Evolutionary conservation across 2,797 vertebrate genomes (phyloP).

Genomic region (Neopelma chrysocephalum): DNA sequence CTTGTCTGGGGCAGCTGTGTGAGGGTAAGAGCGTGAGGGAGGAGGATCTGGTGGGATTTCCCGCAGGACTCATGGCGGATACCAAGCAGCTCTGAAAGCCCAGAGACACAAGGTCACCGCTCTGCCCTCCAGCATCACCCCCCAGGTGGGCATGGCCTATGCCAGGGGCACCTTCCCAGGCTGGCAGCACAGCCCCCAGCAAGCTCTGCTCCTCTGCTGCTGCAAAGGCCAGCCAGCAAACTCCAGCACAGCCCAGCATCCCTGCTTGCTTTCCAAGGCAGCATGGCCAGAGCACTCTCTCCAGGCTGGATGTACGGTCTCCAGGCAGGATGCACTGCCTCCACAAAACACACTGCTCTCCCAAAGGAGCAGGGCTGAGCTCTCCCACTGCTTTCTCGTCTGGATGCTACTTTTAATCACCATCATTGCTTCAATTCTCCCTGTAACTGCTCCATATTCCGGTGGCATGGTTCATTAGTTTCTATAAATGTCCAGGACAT

Average conservation of each 20-base stretch:
- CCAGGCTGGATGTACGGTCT: not conserved
- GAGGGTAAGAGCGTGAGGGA: not conserved
- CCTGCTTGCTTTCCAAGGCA: not conserved
- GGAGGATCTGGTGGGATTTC: not conserved
- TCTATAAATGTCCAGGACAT: not conserved
- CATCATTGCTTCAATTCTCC: not conserved
- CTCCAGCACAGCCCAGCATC: not conserved
- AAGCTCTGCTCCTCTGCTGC: not conserved
- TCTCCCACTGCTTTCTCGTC: not conserved
- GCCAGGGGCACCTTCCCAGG: not conserved
- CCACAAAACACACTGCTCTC: not conserved
- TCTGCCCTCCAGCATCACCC: not conserved
- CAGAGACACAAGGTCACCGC: not conserved
- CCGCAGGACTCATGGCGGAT: not conserved
- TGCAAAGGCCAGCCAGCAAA: not conserved
- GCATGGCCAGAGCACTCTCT: not conserved
- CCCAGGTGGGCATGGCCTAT: not conserved
- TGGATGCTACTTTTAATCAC: not conserved
- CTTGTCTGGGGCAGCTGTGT: not conserved
- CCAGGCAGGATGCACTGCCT: not conserved
- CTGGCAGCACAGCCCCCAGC: not conserved
- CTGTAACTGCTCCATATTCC: not conserved
- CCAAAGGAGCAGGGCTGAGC: not conserved
- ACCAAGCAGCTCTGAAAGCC: not conserved
- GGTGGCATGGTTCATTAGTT: not conserved